These are phyloP conservation scores for Brachycybe producta DNA, from an alignment of 2,888 invertebrate genomes.

Conservation along the genomic window DNA sequence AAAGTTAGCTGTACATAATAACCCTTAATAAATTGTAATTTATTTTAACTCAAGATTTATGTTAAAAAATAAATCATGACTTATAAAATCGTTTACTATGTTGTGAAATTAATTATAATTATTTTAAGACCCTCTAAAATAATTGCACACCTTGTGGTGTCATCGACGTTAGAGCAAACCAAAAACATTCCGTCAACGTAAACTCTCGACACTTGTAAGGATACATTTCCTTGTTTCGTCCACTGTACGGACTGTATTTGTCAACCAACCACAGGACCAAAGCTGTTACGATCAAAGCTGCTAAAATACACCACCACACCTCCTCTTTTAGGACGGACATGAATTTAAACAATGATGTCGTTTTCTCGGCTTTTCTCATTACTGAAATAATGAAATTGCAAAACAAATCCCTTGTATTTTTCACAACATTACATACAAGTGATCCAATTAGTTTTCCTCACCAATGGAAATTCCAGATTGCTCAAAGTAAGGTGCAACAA, in stretches of 20 bases:
- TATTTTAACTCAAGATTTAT: no score
- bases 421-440: not conserved
- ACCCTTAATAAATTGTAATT: no score
- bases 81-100: no score
- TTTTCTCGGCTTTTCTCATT: conserved; percentile 65
- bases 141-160: conserved; percentile 58
- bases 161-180: conserved; percentile 86
- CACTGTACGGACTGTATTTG: conserved; percentile 78
- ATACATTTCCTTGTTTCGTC: conserved; percentile 62
- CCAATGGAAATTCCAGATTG: conserved; percentile 83
- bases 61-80: no score
- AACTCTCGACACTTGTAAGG: conserved; percentile 70
- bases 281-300: conserved; percentile 64
- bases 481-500: conserved; percentile 80
- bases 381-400: conserved; percentile 41
- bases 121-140: not conserved
- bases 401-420: no score
- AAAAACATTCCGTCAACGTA: conserved; percentile 78
- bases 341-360: conserved; percentile 78
- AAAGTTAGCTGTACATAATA: no score
- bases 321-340: conserved; percentile 79
- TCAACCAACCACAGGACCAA: conserved; percentile 80
- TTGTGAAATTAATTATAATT: not conserved
- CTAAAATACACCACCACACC: conserved; percentile 76
- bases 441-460: conserved; percentile 38